Conservation (phyloP, 2,113 vertebrate genomes). For the Podiceps cristatus region DNA sequence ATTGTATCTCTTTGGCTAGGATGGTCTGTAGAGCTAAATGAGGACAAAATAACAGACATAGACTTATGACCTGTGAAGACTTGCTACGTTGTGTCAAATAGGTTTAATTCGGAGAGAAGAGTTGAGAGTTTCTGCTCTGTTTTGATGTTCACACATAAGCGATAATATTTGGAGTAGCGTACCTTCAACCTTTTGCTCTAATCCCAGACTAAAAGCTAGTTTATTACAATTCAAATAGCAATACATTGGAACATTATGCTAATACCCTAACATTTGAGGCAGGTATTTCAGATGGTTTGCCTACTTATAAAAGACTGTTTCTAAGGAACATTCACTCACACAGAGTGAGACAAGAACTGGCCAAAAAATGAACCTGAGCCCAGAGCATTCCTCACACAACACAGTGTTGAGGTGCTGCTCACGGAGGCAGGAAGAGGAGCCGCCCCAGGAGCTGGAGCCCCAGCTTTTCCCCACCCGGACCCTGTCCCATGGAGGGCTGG, state of each 20-base stretch:
- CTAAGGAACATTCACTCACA: neutral
- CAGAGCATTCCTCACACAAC: neutral
- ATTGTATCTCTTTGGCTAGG: neutral
- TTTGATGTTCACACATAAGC: neutral
- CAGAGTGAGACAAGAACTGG: neutral
- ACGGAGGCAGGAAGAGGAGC: rapidly evolving
- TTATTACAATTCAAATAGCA: neutral
- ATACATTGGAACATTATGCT: neutral
- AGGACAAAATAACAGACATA: neutral
- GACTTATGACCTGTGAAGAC: neutral
- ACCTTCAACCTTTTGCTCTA: neutral
- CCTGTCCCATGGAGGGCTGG: neutral
- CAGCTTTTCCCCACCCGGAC: neutral
- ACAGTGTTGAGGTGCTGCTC: neutral
- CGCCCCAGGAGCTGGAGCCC: neutral
- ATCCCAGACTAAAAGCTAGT: neutral
- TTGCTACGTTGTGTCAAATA: neutral
- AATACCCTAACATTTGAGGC: neutral
- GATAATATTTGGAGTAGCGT: neutral
- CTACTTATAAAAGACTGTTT: neutral
- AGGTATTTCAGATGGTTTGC: neutral
- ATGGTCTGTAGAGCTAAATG: rapidly evolving
- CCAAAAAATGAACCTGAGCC: neutral
- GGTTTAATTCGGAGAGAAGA: neutral
- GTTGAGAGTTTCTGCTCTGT: neutral